Conservation (phyloP, 1,140 invertebrate species). For the Holcopasites calliopsidis region DNA sequence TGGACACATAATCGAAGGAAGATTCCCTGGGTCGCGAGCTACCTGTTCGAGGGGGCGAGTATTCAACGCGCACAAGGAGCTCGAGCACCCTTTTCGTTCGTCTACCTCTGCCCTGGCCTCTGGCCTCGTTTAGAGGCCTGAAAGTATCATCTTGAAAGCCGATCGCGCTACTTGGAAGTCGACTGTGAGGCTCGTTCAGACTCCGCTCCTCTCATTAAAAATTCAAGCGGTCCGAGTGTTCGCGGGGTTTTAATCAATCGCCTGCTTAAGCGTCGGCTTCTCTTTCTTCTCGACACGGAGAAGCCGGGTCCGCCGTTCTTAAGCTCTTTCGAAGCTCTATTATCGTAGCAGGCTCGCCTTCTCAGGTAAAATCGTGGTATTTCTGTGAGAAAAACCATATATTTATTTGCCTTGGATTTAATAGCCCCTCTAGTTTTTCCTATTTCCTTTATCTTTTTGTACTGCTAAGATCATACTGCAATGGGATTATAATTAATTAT, state of each 20-base stretch:
- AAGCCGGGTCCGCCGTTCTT: background rate
- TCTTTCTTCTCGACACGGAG: background rate
- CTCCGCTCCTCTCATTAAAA: conserved; percentile 51
- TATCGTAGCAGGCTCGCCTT: background rate
- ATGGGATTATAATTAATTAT: no score
- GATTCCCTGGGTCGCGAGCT: conserved; percentile 7
- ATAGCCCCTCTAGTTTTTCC: no score
- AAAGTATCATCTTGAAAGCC: conserved; percentile 37
- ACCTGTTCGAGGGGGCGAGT: conserved; percentile 18
- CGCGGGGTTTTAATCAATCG: conserved; percentile 40
- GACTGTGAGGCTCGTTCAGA: conserved; percentile 6
- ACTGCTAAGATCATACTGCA: no score
- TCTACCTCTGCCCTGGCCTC: background rate
- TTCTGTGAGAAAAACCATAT: no score
- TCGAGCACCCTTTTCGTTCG: conserved; percentile 30
- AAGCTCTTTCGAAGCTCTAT: background rate
- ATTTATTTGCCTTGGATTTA: no score
- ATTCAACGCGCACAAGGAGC: conserved; percentile 51
- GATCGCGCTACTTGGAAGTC: conserved; percentile 30
- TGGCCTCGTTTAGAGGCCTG: background rate
- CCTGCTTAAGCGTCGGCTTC: conserved; percentile 20
- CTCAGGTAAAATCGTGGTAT: background rate
- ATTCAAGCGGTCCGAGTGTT: conserved; percentile 32
- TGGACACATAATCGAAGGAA: conserved; percentile 15
- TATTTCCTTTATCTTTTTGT: no score